These are phyloP conservation scores for Menidia beryllina DNA, from an alignment of 2,113 vertebrate species.

Conservation along the genomic window DNA sequence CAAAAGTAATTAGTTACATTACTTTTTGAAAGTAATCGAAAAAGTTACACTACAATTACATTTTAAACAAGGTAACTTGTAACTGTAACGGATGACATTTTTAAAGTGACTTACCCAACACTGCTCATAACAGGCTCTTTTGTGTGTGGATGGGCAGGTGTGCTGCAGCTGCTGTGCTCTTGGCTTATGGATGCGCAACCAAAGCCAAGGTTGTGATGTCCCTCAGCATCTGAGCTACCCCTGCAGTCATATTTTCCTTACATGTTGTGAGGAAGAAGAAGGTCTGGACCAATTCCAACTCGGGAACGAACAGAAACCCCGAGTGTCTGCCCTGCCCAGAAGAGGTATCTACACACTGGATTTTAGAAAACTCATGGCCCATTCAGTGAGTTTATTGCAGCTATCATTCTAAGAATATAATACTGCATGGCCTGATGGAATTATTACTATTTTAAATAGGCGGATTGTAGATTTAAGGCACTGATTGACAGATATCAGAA, in stretches of 20 bases:
- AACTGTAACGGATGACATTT: no score
- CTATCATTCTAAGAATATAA: no score
- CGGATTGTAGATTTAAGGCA: no score
- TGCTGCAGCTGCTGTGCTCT: slow-evolving; percentile 94
- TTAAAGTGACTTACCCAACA: no score
- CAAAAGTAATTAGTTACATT: no score
- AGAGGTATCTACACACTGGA: slow-evolving; percentile 76
- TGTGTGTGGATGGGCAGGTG: slow-evolving; percentile 79
- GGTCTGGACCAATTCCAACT: slow-evolving; percentile 74
- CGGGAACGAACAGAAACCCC: slow-evolving; percentile 79
- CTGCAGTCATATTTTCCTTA: slow-evolving; percentile 89
- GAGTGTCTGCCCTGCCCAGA: slow-evolving; percentile 73
- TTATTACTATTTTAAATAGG: no score
- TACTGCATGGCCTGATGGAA: no score
- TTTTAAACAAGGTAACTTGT: no score
- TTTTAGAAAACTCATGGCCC: not conserved
- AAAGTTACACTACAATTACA: no score
- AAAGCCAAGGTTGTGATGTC: slow-evolving; percentile 82
- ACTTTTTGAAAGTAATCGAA: no score
- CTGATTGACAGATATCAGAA: no score
- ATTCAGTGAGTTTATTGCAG: not conserved
- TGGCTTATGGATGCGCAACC: slow-evolving; percentile 82
- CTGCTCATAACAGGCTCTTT: slow-evolving; percentile 23
- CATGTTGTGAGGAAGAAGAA: slow-evolving; percentile 90
- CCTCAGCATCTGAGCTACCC: slow-evolving; percentile 89